Evolutionary conservation across 2,113 vertebrate species (phyloP), one percentile per base, ranked within the genome.

Genomic region (Protobothrops mucrosquamatus): DNA sequence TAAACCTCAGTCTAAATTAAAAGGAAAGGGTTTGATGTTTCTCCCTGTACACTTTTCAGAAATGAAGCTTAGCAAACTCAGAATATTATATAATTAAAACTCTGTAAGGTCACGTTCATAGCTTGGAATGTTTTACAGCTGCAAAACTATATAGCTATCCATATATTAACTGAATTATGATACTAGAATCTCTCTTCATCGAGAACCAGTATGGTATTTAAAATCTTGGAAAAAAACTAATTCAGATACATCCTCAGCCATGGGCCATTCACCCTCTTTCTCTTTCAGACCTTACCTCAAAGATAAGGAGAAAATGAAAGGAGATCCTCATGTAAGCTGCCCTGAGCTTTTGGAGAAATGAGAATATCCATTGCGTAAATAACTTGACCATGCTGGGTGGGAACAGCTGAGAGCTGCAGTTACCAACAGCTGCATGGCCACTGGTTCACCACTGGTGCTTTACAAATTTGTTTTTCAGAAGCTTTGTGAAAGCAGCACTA

Each of bases 1-100:
- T 0, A 1, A 87, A 9, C 90, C 92, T 0, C 0, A 0, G 0
- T 2, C 81, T 3, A 85, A 89, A 61, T 61, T 5, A 18, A 89
- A 64, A 90, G 43, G 52, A 1, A 1, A 0, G 4, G 91, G 90
- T 1, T 61, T 5, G 29, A 93, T 8, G 34, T 54, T 54, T 93
- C 93, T 0, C 11, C 85, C 20, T 43, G 10, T 52, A 74, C n/a
- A 4, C 11, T 74, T 81, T n/a, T 55, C 23, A 46, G 46, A 55
- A 92, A 85, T 51, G 59, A 86, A 0, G 0, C 91, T 92, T 54
- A n/a, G 12, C 64, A 61, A 88, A n/a, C 43, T 46, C 0, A 1
- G 61, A 29, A 29, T 92, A 0, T 91, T 93, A 34, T 48, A 39
- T 34, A 24, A 64, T 54, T 94, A 6, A 81, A 39, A 0, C 2